These are phyloP conservation scores for Aricia artaxerxes DNA, from an alignment of 2,888 invertebrate species.

Conservation along the genomic window DNA sequence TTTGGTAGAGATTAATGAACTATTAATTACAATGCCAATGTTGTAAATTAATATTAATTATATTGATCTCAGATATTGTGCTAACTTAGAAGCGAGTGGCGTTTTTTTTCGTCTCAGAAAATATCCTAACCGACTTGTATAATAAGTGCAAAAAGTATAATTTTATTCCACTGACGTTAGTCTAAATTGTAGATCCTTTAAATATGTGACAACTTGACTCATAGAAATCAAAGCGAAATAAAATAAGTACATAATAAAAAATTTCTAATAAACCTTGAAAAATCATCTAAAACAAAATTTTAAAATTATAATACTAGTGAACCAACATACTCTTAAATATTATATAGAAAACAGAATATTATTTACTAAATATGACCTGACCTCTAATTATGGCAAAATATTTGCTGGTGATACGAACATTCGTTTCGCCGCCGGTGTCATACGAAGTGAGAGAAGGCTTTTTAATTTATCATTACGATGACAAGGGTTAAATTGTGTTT, in stretches of 20 bases:
- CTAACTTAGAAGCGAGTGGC: constrained; percentile 43
- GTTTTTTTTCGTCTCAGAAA: constrained; percentile 12
- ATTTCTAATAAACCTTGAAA: too few relatives aligned
- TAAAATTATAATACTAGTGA: too few relatives aligned
- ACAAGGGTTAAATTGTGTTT: constrained; percentile 67
- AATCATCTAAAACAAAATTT: too few relatives aligned
- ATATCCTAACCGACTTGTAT: too few relatives aligned
- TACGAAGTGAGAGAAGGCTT: neutral
- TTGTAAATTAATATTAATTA: constrained; percentile 76
- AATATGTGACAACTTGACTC: too few relatives aligned
- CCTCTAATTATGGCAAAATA: constrained; percentile 74
- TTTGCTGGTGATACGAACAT: constrained; percentile 49
- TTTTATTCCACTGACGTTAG: too few relatives aligned
- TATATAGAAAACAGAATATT: too few relatives aligned
- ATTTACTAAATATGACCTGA: neutral
- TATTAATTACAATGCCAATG: constrained; percentile 69
- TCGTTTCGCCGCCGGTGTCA: constrained; percentile 35
- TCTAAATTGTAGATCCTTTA: too few relatives aligned
- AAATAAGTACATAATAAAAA: too few relatives aligned
- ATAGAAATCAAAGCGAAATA: too few relatives aligned
- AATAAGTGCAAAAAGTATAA: too few relatives aligned
- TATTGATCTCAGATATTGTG: constrained; percentile 57
- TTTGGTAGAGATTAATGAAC: constrained; percentile 61
- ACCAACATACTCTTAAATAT: too few relatives aligned
- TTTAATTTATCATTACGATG: constrained; percentile 77